Evolutionary conservation across 2,113 vertebrate species (phyloP), one percentile per base, ranked within the genome.

Genomic region (human (Homo sapiens)): DNA sequence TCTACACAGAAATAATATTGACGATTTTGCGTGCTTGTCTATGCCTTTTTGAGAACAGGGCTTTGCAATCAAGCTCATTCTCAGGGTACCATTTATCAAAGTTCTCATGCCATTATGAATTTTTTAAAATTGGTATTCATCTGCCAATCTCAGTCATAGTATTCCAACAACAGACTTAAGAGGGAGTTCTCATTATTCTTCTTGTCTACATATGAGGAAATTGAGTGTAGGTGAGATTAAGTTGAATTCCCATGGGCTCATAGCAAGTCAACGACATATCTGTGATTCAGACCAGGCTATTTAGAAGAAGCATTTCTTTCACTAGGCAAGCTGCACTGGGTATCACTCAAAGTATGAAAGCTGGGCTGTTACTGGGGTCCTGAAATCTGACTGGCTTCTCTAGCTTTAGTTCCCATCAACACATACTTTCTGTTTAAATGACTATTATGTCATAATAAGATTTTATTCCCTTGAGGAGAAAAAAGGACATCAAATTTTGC

Each of bases 241-340:
- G 13, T 64, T 52, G 66, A 66, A 48, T 84, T 70, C 6, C 0
- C 27, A 17, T 7, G 20, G 12, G 8, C 40, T 81, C 82, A 17
- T 8, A 73, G 8, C 14, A 48, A 59, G 32, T 13, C 90, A 76
- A 17, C 32, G 25, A 59, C 43, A 4, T 14, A 38, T 0, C 32
- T 66, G 2, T 8, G 27, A 76, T 38, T 81, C 8, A 25, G 3
- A n/a, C 3, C 17, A 40, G 11, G 20, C 27, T 25, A 68, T 9
- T 16, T 35, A 6, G 18, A 92, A 5, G 35, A 64, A 50, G 30
- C 43, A 38, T 35, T 43, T 18, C 50, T 64, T 18, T 72, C 17
- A 4, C 0, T 20, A 2, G 9, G 14, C n/a, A n/a, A 8, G 7
- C 5, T 45, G 2, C 23, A 45, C 0, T 32, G 45, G 40, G 5